Evolutionary conservation across 2,797 vertebrate genomes (phyloP).

Genomic region (Taenioides sp.): DNA sequence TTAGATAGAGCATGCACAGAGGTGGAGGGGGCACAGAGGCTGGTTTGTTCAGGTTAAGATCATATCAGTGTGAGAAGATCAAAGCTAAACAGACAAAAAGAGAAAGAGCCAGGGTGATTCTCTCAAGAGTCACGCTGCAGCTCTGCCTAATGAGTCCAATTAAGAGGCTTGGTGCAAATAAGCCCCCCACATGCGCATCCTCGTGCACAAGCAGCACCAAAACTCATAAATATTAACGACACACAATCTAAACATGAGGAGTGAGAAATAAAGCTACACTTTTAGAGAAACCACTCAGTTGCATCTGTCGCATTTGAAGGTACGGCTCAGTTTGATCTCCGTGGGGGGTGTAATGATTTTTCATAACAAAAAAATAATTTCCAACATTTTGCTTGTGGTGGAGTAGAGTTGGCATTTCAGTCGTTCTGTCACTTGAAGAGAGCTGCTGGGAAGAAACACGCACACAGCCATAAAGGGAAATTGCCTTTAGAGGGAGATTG

Average conservation of each 20-base stretch:
- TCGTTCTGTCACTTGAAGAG: conserved; percentile 49
- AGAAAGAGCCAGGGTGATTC: conserved; percentile 50
- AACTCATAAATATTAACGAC: conserved; percentile 27
- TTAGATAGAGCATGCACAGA: conserved; percentile 34
- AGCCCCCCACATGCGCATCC: conserved; percentile 14
- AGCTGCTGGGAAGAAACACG: conserved; percentile 50
- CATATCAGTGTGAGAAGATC: conserved; percentile 68
- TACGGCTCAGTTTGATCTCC: conserved; percentile 53
- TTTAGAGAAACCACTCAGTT: conserved; percentile 30
- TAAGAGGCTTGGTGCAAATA: conserved; percentile 52
- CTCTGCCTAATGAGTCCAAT: conserved; percentile 72
- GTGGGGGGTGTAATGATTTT: conserved; percentile 60
- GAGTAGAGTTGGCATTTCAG: conserved; percentile 53
- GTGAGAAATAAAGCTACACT: conserved; percentile 35
- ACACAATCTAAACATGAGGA: conserved; percentile 26
- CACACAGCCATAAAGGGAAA: conserved; percentile 57
- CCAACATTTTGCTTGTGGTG: conserved; percentile 56
- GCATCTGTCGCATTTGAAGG: conserved; percentile 38
- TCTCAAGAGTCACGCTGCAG: conserved; percentile 62
- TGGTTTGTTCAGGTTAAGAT: conserved; percentile 52
- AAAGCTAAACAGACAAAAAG: conserved; percentile 61
- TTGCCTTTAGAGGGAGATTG: conserved; percentile 52
- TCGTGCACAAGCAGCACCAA: conserved; percentile 23
- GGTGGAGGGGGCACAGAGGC: conserved; percentile 34
- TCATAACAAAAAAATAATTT: conserved; percentile 53